Evolutionary conservation across 2,797 vertebrate genomes (phyloP).

Genomic region (Enteromius radiatus): DNA sequence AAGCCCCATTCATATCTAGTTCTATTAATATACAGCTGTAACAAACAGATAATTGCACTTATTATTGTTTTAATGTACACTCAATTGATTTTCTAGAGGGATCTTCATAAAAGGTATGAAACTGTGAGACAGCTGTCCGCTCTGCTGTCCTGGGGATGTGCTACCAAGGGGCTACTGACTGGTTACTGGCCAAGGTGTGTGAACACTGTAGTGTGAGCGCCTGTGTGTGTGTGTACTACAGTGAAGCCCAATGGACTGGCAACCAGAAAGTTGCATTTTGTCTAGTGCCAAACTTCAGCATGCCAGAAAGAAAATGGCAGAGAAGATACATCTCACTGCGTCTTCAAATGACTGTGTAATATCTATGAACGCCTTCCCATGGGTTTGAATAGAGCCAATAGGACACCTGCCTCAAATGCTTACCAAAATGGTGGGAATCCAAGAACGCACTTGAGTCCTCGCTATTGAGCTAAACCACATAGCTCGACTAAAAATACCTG

Average conservation of each 20-base stretch:
- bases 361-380: constrained; percentile 39
- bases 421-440: constrained; percentile 37
- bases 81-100: constrained; percentile 11
- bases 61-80: neutral
- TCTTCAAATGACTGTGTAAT: constrained; percentile 56
- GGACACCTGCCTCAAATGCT: constrained; percentile 28
- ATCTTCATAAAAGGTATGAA: constrained; percentile 50
- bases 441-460: constrained; percentile 15
- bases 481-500: neutral
- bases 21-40: neutral
- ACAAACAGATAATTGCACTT: neutral
- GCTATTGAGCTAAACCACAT: neutral
- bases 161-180: constrained; percentile 43
- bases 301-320: constrained; percentile 48
- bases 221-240: constrained; percentile 13
- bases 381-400: constrained; percentile 39
- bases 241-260: constrained; percentile 52
- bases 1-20: neutral
- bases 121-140: constrained; percentile 54
- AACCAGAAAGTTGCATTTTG: constrained; percentile 46
- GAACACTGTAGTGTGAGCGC: neutral
- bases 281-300: constrained; percentile 36
- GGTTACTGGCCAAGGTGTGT: constrained; percentile 50
- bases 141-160: constrained; percentile 45
- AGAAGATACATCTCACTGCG: constrained; percentile 34